Base-by-base conservation (phyloP, 2,888 invertebrate species). In the Oithona nana region DNA sequence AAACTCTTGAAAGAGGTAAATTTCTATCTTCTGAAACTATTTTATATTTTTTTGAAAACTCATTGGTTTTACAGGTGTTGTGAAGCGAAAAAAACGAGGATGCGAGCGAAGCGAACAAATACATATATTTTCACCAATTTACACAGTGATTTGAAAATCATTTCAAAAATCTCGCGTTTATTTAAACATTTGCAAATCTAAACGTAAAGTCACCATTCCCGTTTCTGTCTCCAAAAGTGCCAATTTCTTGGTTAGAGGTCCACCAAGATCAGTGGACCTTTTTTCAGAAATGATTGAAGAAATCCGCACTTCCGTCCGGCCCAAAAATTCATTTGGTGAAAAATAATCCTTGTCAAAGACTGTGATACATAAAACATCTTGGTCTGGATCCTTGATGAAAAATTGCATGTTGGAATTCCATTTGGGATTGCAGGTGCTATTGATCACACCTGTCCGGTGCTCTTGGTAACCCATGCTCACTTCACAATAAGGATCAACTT, bases 381-480 rank as follows among this genome's bases (percentile, higher is more conserved):
- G 79, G 55, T 79, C 71, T 2, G 83, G 71, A 70, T 83, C 81
- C 68, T 81, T 79, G 57, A 85, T 77, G 65, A 81, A 79, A 71
- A 85, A 85, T 73, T 84, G 84, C 84, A 84, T 84, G 57, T 81
- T 81, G 61, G 80, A 76, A 71, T 84, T 83, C 84, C 84, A 85
- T 64, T 81, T 75, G 13, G 84, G 80, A 69, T 78, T 77, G 31
- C 77, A 75, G 28, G 81, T 80, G 63, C 77, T 77, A 22, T 77
- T 76, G 26, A 81, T 75, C 48, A 76, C 75, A 64, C 77, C 77
- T 0, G 84, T 84, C 68, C 79, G 77, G 68, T 83, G 81, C 68
- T 81, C 81, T 73, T 83, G 83, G 29, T 80, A 80, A 4, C 83
- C 84, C 76, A 85, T 78, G 64, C 78, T 80, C 1, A 84, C 82